Evolutionary conservation across 2,888 invertebrate species (phyloP).

Genomic region (Sarcophaga rosellei): DNA sequence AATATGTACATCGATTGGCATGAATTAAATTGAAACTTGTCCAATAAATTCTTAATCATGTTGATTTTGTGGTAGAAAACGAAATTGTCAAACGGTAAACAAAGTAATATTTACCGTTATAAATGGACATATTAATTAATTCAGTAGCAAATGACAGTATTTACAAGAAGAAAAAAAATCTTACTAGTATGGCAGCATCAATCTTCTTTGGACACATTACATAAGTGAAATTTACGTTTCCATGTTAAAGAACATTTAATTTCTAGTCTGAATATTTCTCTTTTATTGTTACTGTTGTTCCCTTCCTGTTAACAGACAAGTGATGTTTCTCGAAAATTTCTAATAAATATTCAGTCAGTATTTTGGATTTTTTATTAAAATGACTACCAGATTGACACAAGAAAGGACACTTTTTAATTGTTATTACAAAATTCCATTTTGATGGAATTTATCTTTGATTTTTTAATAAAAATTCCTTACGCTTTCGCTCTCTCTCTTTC

Average conservation of each 20-base stretch:
- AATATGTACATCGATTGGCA: background rate
- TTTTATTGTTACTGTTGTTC: background rate
- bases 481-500: background rate
- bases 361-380: background rate
- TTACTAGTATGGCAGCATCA: background rate
- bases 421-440: constrained; percentile 29
- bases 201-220: no score
- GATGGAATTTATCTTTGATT: background rate
- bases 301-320: background rate
- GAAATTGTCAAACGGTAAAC: no score
- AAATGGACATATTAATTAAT: no score
- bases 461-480: constrained; percentile 48
- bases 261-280: background rate
- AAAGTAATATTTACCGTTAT: no score
- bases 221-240: no score
- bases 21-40: background rate
- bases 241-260: background rate
- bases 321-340: background rate
- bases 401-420: background rate
- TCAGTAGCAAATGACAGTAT: background rate
- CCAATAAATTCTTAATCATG: constrained; percentile 10
- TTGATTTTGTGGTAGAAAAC: background rate
- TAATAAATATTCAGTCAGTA: background rate
- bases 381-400: background rate
- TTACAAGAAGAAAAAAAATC: background rate